Evolutionary conservation across 2,797 vertebrate genomes (phyloP).

Genomic region (Ciconia nigra): DNA sequence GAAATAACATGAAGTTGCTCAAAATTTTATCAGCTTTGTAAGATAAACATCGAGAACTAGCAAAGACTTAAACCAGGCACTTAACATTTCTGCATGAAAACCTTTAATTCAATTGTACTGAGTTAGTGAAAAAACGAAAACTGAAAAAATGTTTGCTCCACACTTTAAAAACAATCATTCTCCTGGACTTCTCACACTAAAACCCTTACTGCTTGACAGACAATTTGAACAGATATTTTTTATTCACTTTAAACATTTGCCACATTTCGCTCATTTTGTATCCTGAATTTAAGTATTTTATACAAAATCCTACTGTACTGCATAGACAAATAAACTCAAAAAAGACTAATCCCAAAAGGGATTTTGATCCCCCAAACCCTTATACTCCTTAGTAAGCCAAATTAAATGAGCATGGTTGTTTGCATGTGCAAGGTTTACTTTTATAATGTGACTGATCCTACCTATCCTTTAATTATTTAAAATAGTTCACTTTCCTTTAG

Average conservation of each 20-base stretch:
- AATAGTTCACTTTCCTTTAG: background rate
- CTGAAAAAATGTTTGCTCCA: background rate
- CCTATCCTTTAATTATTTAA: background rate
- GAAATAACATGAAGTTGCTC: background rate
- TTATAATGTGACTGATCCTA: background rate
- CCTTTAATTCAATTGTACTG: background rate
- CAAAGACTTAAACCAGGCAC: background rate
- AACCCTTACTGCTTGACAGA: background rate
- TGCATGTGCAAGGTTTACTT: background rate
- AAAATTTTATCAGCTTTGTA: background rate
- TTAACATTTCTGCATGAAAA: background rate
- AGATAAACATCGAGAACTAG: background rate
- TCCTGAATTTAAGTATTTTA: background rate
- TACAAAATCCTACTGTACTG: background rate
- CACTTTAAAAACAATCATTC: background rate
- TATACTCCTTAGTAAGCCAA: background rate
- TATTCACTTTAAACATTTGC: background rate
- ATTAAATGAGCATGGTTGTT: background rate
- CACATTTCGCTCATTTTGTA: background rate
- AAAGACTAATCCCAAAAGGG: background rate
- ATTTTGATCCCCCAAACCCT: background rate
- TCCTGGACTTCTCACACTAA: background rate
- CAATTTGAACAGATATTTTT: background rate
- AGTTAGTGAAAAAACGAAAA: background rate
- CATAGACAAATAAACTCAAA: background rate